Base-by-base conservation (phyloP, 2,888 invertebrate genomes). In the Alloscopus bannaensis region DNA sequence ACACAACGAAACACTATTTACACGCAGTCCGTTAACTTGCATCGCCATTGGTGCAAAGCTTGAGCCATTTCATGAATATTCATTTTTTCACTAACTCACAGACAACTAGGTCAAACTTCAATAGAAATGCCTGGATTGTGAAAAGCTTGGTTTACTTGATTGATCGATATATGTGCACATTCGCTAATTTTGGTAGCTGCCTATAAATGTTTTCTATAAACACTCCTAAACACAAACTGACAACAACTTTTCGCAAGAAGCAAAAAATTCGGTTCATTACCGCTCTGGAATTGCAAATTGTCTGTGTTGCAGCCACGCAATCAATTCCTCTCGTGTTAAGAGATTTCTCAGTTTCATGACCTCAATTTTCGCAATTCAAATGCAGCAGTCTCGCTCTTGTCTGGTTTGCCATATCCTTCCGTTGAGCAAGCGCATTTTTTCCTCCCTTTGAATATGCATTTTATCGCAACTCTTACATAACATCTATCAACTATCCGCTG, bases 121-220 rank as follows among this genome's bases (percentile, higher is more conserved):
- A 62, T 72, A 45, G 42, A 71, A 62, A 72, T 16, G 22, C 62
- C 64, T 72, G 45, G 55, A 60, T 20, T 26, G 24, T 45, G 42
- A 45, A 72, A 62, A 64, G 60, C 42, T 69, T 52, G 55, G 50
- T 68, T 68, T 55, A 69, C 57, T 72, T 72, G 72, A 72, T 72
- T 72, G 72, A 72, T 72, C 72, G 72, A 72, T 72, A 47, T 29
- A 24, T 55, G 52, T 52, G 3, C 3, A 52, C 16, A 22, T 22
- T n/a, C n/a, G n/a, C n/a, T n/a, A n/a, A n/a, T n/a, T n/a, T n/a
- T n/a, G n/a, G n/a, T n/a, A n/a, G n/a, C n/a, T n/a, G n/a, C n/a
- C n/a, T n/a, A n/a, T n/a, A n/a, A n/a, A n/a, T n/a, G n/a, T n/a
- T n/a, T n/a, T n/a, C n/a, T n/a, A n/a, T n/a, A n/a, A n/a, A n/a